These are phyloP conservation scores for Branchipolynoe longqiensis DNA, from an alignment of 2,888 invertebrate genomes.

Conservation along the genomic window DNA sequence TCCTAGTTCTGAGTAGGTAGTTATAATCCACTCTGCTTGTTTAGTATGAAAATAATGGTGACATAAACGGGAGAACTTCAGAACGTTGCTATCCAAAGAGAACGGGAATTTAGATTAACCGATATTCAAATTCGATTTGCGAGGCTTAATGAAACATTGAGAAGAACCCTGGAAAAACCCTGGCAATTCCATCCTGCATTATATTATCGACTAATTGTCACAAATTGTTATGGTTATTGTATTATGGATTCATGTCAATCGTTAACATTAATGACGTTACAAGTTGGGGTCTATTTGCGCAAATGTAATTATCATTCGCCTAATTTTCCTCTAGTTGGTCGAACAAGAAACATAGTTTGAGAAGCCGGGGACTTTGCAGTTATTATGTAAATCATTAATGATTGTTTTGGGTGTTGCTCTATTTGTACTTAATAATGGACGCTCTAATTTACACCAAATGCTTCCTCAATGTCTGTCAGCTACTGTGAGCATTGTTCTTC, in stretches of 20 bases:
- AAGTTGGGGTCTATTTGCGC: background rate
- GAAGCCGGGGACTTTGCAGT: background rate
- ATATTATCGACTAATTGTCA: conserved; percentile 17
- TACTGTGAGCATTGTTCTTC: too few species aligned
- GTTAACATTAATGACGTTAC: conserved; percentile 8
- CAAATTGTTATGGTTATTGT: background rate
- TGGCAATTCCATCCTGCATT: conserved; percentile 18
- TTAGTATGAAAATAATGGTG: too few species aligned
- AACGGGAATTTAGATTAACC: conserved; percentile 24
- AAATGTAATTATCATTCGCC: background rate
- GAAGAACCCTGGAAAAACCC: background rate
- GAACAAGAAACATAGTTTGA: background rate
- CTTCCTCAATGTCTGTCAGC: too few species aligned
- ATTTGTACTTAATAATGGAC: too few species aligned
- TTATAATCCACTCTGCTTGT: too few species aligned
- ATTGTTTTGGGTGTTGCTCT: background rate
- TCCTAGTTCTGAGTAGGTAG: too few species aligned
- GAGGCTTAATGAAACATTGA: conserved; percentile 6
- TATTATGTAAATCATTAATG: background rate
- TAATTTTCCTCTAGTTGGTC: background rate
- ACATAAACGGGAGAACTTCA: too few species aligned
- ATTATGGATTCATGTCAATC: background rate
- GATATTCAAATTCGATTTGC: background rate
- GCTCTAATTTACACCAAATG: too few species aligned
- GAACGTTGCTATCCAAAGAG: too few species aligned